Evolutionary conservation across 2,888 invertebrate species (phyloP).

Genomic region (Gastracanthus pulcherrimus): DNA sequence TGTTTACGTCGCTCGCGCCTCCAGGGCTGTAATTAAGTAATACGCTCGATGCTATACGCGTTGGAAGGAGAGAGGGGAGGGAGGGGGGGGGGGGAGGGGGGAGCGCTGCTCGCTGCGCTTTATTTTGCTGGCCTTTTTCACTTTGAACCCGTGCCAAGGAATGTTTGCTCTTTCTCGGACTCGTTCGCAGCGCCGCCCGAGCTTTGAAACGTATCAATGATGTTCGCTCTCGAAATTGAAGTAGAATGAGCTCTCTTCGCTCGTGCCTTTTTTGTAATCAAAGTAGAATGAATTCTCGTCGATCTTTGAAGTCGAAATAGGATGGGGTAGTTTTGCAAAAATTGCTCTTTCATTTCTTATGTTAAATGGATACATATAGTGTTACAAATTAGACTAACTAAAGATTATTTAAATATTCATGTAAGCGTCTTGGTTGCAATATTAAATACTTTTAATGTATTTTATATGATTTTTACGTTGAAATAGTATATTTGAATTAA

Average conservation of each 20-base stretch:
- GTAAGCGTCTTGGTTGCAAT: no score
- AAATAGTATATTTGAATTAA: no score
- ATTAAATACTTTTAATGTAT: no score
- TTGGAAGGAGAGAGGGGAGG: no score
- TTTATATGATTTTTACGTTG: no score
- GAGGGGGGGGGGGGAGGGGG: no score
- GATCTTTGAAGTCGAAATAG: background rate
- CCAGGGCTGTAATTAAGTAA: conserved; percentile 1
- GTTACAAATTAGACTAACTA: no score
- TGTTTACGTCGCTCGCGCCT: background rate
- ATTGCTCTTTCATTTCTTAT: background rate
- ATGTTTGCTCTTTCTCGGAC: background rate
- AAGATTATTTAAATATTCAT: no score
- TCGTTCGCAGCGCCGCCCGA: no score
- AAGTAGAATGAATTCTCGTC: background rate
- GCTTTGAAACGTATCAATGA: background rate
- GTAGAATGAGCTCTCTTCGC: background rate
- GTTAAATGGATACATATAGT: no score
- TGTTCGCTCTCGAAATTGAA: background rate
- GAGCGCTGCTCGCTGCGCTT: no score
- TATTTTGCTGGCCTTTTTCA: background rate
- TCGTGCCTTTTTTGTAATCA: background rate
- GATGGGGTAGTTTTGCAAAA: background rate
- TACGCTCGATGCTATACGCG: background rate
- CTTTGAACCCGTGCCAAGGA: conserved; percentile 4